phyloP scores from a whole-genome alignment of 2,797 vertebrate genomes.

The Falco berigora region DNA sequence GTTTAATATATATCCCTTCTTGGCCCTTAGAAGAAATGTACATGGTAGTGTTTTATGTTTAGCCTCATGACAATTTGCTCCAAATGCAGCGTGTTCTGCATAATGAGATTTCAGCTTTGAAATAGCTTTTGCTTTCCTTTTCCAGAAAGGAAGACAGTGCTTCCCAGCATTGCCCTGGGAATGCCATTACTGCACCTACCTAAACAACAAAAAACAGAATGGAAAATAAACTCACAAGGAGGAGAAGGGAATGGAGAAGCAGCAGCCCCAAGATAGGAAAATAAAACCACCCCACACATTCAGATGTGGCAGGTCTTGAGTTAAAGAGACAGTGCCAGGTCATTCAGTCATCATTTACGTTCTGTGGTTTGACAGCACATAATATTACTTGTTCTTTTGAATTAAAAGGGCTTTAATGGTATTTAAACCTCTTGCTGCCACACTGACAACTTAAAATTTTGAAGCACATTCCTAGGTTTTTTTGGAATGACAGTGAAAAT shows the following conservation, averaged over 20 bases:
- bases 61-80: not conserved
- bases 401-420: not conserved
- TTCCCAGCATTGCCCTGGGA: not conserved
- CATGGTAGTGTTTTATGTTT: not conserved
- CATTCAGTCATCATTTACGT: not conserved
- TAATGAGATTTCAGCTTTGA: not conserved
- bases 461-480: not conserved
- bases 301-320: not conserved
- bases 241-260: not conserved
- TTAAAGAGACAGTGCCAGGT: constrained; percentile 7
- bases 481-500: not conserved
- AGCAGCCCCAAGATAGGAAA: not conserved
- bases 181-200: constrained; percentile 40
- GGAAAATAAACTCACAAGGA: constrained; percentile 24
- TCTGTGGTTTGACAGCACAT: not conserved
- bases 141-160: not conserved
- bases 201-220: constrained; percentile 42
- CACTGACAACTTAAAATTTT: not conserved
- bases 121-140: not conserved
- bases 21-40: not conserved
- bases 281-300: not conserved
- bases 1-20: not conserved
- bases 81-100: not conserved
- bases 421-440: not conserved
- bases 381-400: not conserved